Evolutionary conservation across 2,797 vertebrate species (phyloP).

Genomic region (Mormyrus hasselquistii): DNA sequence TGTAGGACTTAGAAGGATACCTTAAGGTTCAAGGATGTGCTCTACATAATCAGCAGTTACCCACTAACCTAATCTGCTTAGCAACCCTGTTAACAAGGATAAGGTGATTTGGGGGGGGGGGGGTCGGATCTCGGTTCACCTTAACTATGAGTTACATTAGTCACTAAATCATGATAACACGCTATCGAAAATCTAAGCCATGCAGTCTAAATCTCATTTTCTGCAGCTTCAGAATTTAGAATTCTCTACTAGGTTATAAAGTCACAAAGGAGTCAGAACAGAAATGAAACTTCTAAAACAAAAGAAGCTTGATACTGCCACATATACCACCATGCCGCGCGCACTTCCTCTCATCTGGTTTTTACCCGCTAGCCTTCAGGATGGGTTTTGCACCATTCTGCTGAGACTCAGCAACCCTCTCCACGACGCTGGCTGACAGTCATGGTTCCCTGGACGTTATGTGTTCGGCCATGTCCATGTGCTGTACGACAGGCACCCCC

Average conservation of each 20-base stretch:
- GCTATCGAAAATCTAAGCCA: conserved; percentile 10
- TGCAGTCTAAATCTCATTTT: conserved; percentile 10
- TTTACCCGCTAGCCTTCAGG: not conserved
- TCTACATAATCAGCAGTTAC: not conserved
- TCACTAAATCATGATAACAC: conserved; percentile 6
- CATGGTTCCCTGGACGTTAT: conserved; percentile 1
- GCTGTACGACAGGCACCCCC: conserved; percentile 1
- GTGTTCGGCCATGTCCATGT: not conserved
- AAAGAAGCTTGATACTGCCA: not conserved
- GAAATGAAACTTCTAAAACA: not conserved
- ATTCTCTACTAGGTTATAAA: conserved; percentile 14
- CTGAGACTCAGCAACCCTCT: not conserved
- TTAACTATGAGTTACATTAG: not conserved
- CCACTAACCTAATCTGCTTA: not conserved
- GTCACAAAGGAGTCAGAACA: conserved; percentile 7
- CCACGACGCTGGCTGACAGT: not conserved
- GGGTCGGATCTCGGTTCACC: not conserved
- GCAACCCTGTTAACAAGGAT: conserved; percentile 15
- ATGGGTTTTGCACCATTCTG: not conserved
- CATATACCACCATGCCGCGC: not conserved
- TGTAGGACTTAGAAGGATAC: not conserved
- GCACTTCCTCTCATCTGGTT: not conserved
- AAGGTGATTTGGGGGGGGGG: not conserved
- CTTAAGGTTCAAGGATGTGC: not conserved
- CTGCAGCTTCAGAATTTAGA: conserved; percentile 15